These are phyloP conservation scores for Panthera tigris DNA, from an alignment of 2,113 vertebrate species.

Conservation along the genomic window DNA sequence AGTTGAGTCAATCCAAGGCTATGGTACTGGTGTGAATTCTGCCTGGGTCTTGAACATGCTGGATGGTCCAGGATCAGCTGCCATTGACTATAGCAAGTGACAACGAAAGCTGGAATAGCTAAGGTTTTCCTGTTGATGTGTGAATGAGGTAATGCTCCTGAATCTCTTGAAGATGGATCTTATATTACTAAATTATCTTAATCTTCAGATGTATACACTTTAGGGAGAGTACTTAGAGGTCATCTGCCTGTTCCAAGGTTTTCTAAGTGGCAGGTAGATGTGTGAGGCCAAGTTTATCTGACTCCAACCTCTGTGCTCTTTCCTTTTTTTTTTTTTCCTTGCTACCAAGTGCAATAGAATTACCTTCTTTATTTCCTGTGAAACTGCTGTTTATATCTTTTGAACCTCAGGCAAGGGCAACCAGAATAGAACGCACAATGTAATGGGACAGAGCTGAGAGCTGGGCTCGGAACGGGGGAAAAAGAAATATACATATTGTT, in stretches of 20 bases:
- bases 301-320: background rate
- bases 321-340: background rate
- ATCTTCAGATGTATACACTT: background rate
- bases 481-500: background rate
- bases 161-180: background rate
- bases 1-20: background rate
- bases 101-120: background rate
- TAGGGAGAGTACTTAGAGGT: background rate
- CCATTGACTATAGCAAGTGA: background rate
- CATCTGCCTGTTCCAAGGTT: background rate
- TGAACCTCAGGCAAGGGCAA: slow-evolving; percentile 51
- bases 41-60: background rate
- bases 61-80: background rate
- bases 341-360: background rate
- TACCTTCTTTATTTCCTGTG: background rate
- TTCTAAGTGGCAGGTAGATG: background rate
- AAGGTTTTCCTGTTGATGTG: background rate
- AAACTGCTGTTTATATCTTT: slow-evolving; percentile 26
- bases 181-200: background rate
- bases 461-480: background rate
- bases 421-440: background rate
- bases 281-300: background rate
- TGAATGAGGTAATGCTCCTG: background rate
- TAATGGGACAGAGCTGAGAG: background rate
- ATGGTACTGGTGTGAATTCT: background rate